phyloP scores from a whole-genome alignment of 2,113 vertebrate species.

The Erpornis zantholeuca region DNA sequence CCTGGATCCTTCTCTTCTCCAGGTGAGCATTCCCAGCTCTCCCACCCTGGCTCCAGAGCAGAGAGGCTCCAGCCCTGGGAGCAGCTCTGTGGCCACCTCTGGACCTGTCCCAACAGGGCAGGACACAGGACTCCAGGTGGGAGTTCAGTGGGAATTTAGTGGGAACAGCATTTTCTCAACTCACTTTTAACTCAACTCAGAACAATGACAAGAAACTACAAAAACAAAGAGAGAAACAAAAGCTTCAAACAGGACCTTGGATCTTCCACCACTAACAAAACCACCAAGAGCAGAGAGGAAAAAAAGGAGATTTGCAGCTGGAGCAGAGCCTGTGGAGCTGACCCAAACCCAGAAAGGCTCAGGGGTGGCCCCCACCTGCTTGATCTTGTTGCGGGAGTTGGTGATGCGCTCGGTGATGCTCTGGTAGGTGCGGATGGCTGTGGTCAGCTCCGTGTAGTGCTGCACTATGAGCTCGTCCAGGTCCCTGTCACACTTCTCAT shows the following conservation, averaged over 20 bases:
- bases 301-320: not conserved
- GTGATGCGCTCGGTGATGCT: slow-evolving; percentile 99
- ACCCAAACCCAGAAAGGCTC: fast-evolving
- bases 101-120: not conserved
- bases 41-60: not conserved
- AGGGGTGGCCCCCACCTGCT: slow-evolving; percentile 75
- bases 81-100: fast-evolving
- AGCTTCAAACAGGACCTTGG: not conserved
- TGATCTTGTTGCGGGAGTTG: slow-evolving; percentile 95
- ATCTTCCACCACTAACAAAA: not conserved
- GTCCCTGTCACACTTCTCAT: slow-evolving; percentile 91
- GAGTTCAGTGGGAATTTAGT: not conserved
- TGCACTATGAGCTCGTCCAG: slow-evolving; percentile 93
- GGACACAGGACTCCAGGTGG: not conserved
- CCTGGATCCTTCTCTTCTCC: not conserved
- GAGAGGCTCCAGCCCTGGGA: not conserved
- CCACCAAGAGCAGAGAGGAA: no score
- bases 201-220: not conserved
- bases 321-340: fast-evolving
- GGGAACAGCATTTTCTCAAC: not conserved
- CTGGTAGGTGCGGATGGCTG: slow-evolving; percentile 96
- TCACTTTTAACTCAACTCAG: not conserved
- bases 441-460: slow-evolving; percentile 95
- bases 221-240: not conserved
- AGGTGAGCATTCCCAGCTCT: not conserved